These are phyloP conservation scores for Drosophila saltans DNA, from an alignment of 1,140 invertebrate species.

Conservation along the genomic window DNA sequence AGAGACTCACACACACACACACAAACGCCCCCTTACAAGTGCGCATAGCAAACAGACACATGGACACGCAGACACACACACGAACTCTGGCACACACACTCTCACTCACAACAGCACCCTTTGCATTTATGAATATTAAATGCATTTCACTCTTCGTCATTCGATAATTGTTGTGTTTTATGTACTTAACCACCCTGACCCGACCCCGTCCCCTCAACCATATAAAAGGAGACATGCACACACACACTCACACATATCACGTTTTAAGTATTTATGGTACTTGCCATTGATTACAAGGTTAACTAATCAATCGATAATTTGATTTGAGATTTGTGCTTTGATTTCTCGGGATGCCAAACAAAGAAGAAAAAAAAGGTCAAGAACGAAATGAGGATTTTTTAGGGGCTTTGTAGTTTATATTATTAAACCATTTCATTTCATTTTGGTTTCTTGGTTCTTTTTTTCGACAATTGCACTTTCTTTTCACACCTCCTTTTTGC, in stretches of 20 bases:
- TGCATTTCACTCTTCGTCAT: conserved; percentile 64
- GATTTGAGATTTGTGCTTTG: conserved; percentile 62
- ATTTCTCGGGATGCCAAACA: neutral
- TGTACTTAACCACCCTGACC: neutral
- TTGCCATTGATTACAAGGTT: conserved; percentile 18
- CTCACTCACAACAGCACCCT: neutral
- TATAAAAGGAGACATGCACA: neutral
- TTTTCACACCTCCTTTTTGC: conserved; percentile 20
- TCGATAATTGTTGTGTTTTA: conserved; percentile 52
- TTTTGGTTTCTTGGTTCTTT: conserved; percentile 8
- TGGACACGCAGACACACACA: neutral
- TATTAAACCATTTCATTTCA: conserved; percentile 22
- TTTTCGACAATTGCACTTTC: conserved; percentile 20
- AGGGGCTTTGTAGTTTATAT: conserved; percentile 1
- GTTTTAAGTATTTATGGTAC: conserved; percentile 10
- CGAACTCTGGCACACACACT: neutral
- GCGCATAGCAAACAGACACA: conserved; percentile 2
- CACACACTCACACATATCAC: neutral
- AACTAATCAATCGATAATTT: conserved; percentile 63
- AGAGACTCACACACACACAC: conserved; percentile 32
- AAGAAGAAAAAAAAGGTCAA: neutral
- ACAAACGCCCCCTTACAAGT: neutral
- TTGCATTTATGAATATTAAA: conserved; percentile 74
- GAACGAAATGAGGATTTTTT: neutral
- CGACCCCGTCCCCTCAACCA: neutral